A percentile compares a stretch with the other conserved stretches of the same genome.
Conservation (phyloP, 1,140 invertebrate genomes). For the Tetragonula clypearis region DNA sequence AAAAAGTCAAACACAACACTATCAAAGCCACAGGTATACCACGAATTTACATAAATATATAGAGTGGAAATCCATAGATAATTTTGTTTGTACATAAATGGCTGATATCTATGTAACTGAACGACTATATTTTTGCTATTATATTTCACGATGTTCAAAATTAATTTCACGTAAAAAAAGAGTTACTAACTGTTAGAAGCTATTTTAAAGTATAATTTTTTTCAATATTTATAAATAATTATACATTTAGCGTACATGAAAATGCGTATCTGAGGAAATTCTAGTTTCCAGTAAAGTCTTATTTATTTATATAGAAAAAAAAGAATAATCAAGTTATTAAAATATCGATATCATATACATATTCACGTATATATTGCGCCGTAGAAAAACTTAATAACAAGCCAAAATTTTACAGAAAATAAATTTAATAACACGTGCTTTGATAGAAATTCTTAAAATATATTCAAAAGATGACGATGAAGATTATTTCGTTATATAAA, state of each 20-base stretch:
- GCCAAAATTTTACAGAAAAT: background rate
- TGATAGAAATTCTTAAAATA: background rate
- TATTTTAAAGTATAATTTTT: background rate
- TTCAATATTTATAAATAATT: background rate
- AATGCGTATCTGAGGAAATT: background rate
- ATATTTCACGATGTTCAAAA: background rate
- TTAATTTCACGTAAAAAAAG: background rate
- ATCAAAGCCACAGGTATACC: background rate
- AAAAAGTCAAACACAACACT: conserved; percentile 31
- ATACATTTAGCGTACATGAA: background rate
- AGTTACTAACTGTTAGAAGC: background rate
- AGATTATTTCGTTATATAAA: background rate
- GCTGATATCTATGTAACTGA: conserved; percentile 2
- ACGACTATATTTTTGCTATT: background rate
- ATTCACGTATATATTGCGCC: background rate
- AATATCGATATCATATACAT: background rate
- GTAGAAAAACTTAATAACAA: background rate
- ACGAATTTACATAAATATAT: background rate
- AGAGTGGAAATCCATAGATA: conserved; percentile 4
- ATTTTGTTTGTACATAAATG: background rate
- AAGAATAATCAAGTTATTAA: background rate
- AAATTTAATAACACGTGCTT: background rate
- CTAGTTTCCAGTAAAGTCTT: background rate
- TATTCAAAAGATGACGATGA: background rate
- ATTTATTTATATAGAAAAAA: background rate